Evolutionary conservation across 2,113 vertebrate genomes (phyloP), one percentile per base, ranked within the genome.

Genomic region (Heterotis niloticus): DNA sequence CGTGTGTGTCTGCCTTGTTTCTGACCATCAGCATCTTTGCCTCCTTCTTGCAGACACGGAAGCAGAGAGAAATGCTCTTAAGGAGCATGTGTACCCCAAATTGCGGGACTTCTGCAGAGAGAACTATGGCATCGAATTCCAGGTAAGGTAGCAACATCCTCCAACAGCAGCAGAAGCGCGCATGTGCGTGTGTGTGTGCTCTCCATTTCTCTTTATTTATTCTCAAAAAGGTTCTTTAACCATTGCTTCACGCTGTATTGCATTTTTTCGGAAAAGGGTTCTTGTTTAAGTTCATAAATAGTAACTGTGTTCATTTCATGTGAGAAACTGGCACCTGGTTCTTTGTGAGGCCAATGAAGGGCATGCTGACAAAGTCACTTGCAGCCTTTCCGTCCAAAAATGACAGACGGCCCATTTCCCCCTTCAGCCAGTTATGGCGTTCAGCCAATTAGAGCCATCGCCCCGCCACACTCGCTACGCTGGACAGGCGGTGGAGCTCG

Each of bases 51-150:
- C 91, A 99, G 98, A 99, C 89, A 98, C 98, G 5, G 93, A 95
- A 87, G 98, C 96, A 64, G 97, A 99, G 93, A 95, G 97, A 84
- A 96, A 92, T 0, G 95, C 96, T 5, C 90, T 99, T 62, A 95
- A 94, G 88, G 96, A 99, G 86, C 96, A 98, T 3, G 95, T 99
- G 66, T 98, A 98, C 88, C 98, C 98, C 75, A 99, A 99, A 83
- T 91, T 99, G 80, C 93, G 98, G 84, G 98, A 99, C 92, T 99
- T 99, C 94, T 99, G 98, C 94, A 93, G 98, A 89, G 98, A 99
- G 91, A 99, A 98, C 88, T 99, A 99, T 85, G 96, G 96, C 67
- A 91, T 99, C 89, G 98, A 99, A 91, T 99, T 99, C 89, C 98
- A 99, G 96, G 98, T 99, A 93, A 91, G 57, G 0, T 66, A 16